Percentiles rank a stretch among this genome's conserved stretches.
Conservation (phyloP, 30 jellyfish, hydroid and myxozoan genomes). For the Haliclystus octoradiatus region DNA sequence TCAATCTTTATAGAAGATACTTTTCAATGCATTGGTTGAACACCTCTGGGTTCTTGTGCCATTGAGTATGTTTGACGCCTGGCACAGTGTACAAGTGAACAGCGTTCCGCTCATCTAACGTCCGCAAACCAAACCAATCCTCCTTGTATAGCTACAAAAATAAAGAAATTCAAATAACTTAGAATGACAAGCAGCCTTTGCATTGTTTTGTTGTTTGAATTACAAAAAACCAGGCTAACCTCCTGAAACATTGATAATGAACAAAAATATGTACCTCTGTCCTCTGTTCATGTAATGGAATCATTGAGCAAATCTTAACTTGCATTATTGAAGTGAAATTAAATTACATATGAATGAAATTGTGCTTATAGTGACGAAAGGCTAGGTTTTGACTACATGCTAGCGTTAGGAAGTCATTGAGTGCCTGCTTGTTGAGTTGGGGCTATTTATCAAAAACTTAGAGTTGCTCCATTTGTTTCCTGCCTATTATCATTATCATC, state of each 20-base stretch:
- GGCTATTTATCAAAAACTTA: too few relatives aligned
- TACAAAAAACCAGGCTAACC: too few relatives aligned
- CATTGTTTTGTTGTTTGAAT: too few relatives aligned
- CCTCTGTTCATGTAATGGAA: too few relatives aligned
- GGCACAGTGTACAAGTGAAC: constrained; percentile 31
- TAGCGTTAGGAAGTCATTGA: too few relatives aligned
- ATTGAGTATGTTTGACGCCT: constrained; percentile 49
- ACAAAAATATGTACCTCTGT: too few relatives aligned
- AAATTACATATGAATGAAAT: background rate
- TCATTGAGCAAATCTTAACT: too few relatives aligned
- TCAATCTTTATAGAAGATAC: constrained; percentile 43
- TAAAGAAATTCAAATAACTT: background rate
- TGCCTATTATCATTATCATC: too few relatives aligned
- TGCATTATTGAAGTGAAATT: background rate
- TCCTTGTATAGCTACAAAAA: constrained; percentile 32
- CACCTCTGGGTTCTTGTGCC: constrained; percentile 66
- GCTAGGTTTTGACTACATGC: background rate
- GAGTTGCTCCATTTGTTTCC: too few relatives aligned
- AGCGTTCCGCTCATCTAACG: constrained; percentile 56
- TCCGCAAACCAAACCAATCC: constrained; percentile 96
- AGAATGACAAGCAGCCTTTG: too few relatives aligned
- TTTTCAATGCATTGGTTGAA: constrained; percentile 41
- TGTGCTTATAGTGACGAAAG: background rate
- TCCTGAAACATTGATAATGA: too few relatives aligned
- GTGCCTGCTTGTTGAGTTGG: too few relatives aligned